Percentiles rank a stretch among this genome's conserved stretches.
phyloP scores from a whole-genome alignment of 2,113 vertebrate genomes.

The Prochilodus magdalenae region DNA sequence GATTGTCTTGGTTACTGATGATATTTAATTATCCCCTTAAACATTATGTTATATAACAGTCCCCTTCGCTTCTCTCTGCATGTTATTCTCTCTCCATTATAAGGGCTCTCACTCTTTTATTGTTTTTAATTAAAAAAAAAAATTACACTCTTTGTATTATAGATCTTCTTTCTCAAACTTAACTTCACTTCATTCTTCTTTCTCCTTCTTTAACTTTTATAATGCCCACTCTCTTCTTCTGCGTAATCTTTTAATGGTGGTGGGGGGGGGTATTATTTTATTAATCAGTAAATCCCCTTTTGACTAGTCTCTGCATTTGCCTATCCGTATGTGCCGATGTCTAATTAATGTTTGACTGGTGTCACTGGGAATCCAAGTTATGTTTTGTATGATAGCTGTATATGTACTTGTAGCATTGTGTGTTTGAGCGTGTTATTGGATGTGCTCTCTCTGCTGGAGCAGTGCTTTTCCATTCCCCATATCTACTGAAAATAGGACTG shows the following conservation, averaged over 20 bases:
- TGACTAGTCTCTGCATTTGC: background rate
- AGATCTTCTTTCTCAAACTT: background rate
- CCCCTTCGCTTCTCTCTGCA: background rate
- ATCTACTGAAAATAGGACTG: background rate
- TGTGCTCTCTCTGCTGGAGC: background rate
- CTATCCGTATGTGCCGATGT: background rate
- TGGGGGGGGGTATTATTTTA: too few species aligned
- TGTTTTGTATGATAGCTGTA: background rate
- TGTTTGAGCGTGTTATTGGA: background rate
- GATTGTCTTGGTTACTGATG: background rate
- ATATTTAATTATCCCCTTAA: background rate
- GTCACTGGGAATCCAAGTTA: background rate
- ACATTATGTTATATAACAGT: background rate
- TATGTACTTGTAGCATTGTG: slow-evolving; percentile 3
- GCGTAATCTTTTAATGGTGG: background rate
- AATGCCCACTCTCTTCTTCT: background rate
- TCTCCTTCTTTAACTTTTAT: background rate
- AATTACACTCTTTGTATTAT: background rate
- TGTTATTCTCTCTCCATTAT: background rate
- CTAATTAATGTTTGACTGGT: background rate
- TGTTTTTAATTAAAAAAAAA: background rate
- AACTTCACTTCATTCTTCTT: background rate
- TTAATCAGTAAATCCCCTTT: background rate
- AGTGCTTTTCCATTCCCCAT: slow-evolving; percentile 1
- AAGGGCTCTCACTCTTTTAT: slow-evolving; percentile 25